phyloP scores from a whole-genome alignment of 2,797 vertebrate genomes.

The Miichthys miiuy region DNA sequence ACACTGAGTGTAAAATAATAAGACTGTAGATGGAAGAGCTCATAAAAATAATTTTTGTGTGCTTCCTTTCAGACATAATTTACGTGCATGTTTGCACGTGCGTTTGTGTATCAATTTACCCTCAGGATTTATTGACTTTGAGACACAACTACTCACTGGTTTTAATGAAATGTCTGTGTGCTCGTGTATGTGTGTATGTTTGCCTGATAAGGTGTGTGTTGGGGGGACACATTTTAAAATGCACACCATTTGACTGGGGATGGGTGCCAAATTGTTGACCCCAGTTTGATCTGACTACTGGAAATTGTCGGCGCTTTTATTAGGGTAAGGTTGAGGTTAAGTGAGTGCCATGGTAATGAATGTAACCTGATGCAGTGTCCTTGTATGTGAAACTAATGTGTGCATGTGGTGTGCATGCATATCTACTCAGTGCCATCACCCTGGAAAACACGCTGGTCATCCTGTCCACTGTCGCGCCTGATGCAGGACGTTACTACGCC shows the following conservation, averaged over 20 bases:
- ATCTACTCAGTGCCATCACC: conserved; percentile 90
- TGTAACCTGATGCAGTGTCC: not conserved
- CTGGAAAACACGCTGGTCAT: conserved; percentile 97
- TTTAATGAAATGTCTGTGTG: conserved; percentile 65
- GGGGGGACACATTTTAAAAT: conserved; percentile 25
- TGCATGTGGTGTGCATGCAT: conserved; percentile 27
- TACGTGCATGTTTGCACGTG: conserved; percentile 17
- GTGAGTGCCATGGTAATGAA: conserved; percentile 8
- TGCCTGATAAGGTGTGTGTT: conserved; percentile 4
- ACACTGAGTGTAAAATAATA: not conserved
- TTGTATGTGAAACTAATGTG: not conserved
- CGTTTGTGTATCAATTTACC: conserved; percentile 56
- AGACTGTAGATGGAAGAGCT: conserved; percentile 51
- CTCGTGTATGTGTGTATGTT: conserved; percentile 14
- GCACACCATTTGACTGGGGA: conserved; percentile 25
- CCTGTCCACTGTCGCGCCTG: conserved; percentile 95
- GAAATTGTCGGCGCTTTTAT: conserved; percentile 6
- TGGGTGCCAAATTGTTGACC: conserved; percentile 34
- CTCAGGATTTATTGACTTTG: conserved; percentile 69
- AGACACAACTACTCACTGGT: conserved; percentile 60
- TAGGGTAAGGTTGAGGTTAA: conserved; percentile 1
- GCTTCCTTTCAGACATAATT: conserved; percentile 63
- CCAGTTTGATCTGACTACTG: conserved; percentile 23
- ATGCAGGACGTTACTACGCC: conserved; percentile 95
- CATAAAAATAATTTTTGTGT: conserved; percentile 42